Evolutionary conservation across 2,888 invertebrate species (phyloP).

Genomic region (Dilophus febrilis): DNA sequence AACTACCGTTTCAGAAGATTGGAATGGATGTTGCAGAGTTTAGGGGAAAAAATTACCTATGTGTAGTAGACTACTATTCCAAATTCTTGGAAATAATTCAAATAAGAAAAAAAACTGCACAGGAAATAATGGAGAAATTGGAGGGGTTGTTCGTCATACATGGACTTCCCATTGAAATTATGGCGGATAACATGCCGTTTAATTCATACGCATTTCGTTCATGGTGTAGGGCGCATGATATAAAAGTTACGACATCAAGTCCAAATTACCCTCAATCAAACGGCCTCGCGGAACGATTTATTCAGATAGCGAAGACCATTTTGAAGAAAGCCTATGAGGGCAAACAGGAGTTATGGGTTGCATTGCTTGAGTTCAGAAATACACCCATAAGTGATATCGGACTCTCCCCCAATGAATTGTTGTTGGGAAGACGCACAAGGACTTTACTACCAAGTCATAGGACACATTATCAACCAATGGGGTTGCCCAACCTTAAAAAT

Average conservation of each 20-base stretch:
- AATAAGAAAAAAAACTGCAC: conserved; percentile 9
- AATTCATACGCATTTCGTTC: conserved; percentile 1
- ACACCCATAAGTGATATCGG: too few species aligned
- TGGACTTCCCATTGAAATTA: conserved; percentile 10
- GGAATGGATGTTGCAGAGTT: conserved; percentile 8
- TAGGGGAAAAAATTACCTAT: not conserved
- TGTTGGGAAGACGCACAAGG: too few species aligned
- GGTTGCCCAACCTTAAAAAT: too few species aligned
- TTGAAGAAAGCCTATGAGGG: too few species aligned
- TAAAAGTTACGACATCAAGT: conserved; percentile 4
- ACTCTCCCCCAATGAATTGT: too few species aligned
- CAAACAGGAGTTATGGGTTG: too few species aligned
- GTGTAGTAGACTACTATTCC: conserved; percentile 6
- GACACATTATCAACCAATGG: too few species aligned
- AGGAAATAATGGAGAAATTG: conserved; percentile 8
- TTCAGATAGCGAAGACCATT: too few species aligned
- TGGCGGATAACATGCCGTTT: conserved; percentile 8
- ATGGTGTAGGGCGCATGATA: not conserved
- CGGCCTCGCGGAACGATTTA: too few species aligned
- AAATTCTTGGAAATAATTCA: conserved; percentile 11
- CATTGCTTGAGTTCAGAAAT: too few species aligned
- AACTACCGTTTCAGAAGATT: conserved; percentile 5
- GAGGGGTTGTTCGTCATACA: conserved; percentile 10
- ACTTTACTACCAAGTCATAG: too few species aligned
- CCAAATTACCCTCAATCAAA: conserved; percentile 4